Conservation (phyloP, 2,888 invertebrate genomes). For the Spilarctia lutea region DNA sequence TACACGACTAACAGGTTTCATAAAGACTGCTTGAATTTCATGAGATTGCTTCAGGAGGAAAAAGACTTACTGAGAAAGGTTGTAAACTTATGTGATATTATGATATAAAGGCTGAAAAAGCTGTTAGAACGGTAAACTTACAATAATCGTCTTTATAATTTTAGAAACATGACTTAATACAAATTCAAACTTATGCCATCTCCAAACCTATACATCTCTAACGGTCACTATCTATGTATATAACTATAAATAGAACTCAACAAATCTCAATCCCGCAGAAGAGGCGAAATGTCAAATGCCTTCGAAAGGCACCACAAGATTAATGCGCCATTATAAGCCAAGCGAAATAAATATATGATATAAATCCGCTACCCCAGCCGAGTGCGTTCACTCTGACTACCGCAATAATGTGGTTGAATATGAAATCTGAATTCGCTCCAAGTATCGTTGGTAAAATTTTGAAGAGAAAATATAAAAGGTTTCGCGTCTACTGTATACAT, state of each 20-base stretch:
- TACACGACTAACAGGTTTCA: neutral
- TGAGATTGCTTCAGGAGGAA: neutral
- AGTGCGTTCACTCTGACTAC: slow-evolving; percentile 46
- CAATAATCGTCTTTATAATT: neutral
- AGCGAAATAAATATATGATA: slow-evolving; percentile 65
- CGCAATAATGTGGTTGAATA: slow-evolving; percentile 50
- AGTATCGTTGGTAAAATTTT: slow-evolving; percentile 29
- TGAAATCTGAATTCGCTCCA: slow-evolving; percentile 49
- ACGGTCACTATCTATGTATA: slow-evolving; percentile 37
- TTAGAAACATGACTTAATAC: neutral
- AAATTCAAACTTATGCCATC: slow-evolving; percentile 11
- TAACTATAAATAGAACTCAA: slow-evolving; percentile 45
- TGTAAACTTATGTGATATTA: neutral
- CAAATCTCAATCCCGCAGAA: slow-evolving; percentile 49
- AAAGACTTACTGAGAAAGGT: neutral
- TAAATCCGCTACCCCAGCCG: slow-evolving; percentile 54
- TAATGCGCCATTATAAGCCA: slow-evolving; percentile 67
- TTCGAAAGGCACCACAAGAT: slow-evolving; percentile 62
- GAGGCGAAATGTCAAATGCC: slow-evolving; percentile 63
- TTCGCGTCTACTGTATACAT: slow-evolving; percentile 10
- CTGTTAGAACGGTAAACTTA: no score
- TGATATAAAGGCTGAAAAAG: no score
- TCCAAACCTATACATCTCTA: slow-evolving; percentile 17
- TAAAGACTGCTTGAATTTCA: neutral
- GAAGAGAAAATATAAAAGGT: slow-evolving; percentile 23